Conservation (phyloP, 2,888 invertebrate genomes). For the Eupeodes latifasciatus region DNA sequence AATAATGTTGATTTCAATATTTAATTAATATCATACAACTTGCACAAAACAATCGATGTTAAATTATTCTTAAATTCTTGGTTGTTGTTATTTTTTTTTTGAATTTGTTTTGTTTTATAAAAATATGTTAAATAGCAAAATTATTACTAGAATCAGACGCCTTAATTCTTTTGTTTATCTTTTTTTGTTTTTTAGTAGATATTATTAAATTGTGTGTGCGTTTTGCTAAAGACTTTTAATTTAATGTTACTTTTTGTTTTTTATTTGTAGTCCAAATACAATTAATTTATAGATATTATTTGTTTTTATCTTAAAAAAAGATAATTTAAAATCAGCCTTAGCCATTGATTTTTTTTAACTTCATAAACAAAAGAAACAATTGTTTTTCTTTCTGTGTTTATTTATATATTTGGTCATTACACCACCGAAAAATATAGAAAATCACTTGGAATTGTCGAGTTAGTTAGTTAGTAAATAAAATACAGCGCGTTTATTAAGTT, state of each 20-base stretch:
- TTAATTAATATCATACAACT: conserved; percentile 45
- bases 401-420: conserved; percentile 22
- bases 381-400: not conserved
- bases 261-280: conserved; percentile 46
- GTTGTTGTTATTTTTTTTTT: conserved; percentile 8
- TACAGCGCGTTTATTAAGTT: conserved; percentile 29
- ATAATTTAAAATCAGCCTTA: conserved; percentile 73
- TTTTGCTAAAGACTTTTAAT: conserved; percentile 53
- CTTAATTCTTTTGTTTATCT: conserved; percentile 30
- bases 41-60: conserved; percentile 73
- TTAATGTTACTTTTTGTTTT: not conserved
- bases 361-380: conserved; percentile 38
- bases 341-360: conserved; percentile 67
- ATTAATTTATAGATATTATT: conserved; percentile 40
- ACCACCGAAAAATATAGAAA: conserved; percentile 40
- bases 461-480: conserved; percentile 31
- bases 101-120: conserved; percentile 56
- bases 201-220: conserved; percentile 51
- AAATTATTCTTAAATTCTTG: conserved; percentile 26
- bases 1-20: not conserved
- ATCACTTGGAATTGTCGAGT: conserved; percentile 68
- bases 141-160: conserved; percentile 65
- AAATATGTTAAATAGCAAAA: conserved; percentile 68
- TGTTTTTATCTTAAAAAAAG: conserved; percentile 59
- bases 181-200: not conserved